A percentile compares a stretch with the other conserved stretches of the same genome.
These are phyloP conservation scores for Mustela lutreola DNA, from an alignment of 2,113 vertebrate species.

Conservation along the genomic window DNA sequence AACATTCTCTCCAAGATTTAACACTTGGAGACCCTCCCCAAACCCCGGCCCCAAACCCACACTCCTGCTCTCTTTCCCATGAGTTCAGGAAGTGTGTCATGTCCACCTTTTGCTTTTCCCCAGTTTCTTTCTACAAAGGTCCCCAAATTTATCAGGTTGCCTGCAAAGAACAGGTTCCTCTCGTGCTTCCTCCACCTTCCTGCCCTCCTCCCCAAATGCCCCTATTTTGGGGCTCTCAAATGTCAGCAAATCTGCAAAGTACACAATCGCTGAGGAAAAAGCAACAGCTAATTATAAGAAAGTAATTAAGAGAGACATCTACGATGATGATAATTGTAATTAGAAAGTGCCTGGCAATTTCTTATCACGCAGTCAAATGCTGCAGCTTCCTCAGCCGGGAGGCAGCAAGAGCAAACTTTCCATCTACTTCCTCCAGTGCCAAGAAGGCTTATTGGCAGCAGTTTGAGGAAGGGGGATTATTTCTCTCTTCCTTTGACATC, in stretches of 20 bases:
- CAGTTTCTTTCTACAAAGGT: not conserved
- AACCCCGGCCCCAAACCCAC: not conserved
- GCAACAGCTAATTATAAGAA: conserved; percentile 84
- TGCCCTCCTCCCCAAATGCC: conserved; percentile 62
- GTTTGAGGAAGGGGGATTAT: conserved; percentile 67
- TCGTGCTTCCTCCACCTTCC: not conserved
- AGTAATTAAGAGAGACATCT: conserved; percentile 86
- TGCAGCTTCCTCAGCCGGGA: conserved; percentile 60
- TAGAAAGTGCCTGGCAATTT: conserved; percentile 80
- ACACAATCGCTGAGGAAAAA: conserved; percentile 77
- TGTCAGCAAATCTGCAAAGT: conserved; percentile 82
- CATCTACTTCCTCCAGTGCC: not conserved
- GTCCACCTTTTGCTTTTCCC: not conserved
- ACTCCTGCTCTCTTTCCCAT: not conserved
- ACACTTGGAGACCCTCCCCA: not conserved
- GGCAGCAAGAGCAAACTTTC: not conserved
- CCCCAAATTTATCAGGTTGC: not conserved
- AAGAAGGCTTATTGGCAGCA: conserved; percentile 44
- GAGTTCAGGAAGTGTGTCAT: not conserved
- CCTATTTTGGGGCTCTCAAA: conserved; percentile 81
- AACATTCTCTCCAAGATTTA: not conserved
- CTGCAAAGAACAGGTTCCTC: not conserved
- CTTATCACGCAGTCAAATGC: conserved; percentile 67
- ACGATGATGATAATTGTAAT: conserved; percentile 83
- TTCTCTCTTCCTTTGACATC: conserved; percentile 49